Base-by-base conservation (phyloP, 2,888 invertebrate genomes). In the Schrankia costaestrigalis region DNA sequence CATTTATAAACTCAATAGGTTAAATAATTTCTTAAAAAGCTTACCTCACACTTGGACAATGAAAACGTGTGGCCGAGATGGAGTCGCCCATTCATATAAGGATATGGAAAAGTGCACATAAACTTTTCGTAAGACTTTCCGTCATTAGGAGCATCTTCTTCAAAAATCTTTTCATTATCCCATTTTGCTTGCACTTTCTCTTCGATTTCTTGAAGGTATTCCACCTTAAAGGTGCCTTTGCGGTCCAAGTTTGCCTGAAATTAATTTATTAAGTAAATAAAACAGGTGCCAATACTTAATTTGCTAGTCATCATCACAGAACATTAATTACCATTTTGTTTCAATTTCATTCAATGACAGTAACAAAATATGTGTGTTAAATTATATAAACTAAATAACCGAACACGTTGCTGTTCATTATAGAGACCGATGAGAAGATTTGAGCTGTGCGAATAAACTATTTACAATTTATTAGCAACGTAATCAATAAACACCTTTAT, bases 11-110 rank as follows among this genome's bases (percentile, higher is more conserved):
- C 17, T 8, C n/a, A 18, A 2, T 1, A 18, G 2, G 18, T 18
- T n/a, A n/a, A n/a, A n/a, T n/a, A n/a, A n/a, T n/a, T n/a, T n/a
- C n/a, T 14, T 11, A 3, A 7, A 4, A 14, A 15, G 54, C 76
- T 74, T 87, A 95, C 95, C 89, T 99, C 99, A 73, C 97, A 97
- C 89, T 99, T 99, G 5, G 98, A 97, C 26, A 99, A 74, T 2
- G 98, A 95, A 87, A 99, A 99, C 8, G 97, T 96, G 75, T 99
- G 99, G 0, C 99, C 99, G 51, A 99, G 89, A 90, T 99, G 99
- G 33, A 99, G 91, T 26, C 96, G 92, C 6, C 99, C 99, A 90
- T 99, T 99, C 99, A 99, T 99, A 71, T 99, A 99, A 0, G 99
- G 99, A 83, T 93, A 99, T 1, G 99, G 99, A 86, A 99, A 99